These are phyloP conservation scores for Endotricha flammealis DNA, from an alignment of 2,888 invertebrate genomes.

Conservation along the genomic window DNA sequence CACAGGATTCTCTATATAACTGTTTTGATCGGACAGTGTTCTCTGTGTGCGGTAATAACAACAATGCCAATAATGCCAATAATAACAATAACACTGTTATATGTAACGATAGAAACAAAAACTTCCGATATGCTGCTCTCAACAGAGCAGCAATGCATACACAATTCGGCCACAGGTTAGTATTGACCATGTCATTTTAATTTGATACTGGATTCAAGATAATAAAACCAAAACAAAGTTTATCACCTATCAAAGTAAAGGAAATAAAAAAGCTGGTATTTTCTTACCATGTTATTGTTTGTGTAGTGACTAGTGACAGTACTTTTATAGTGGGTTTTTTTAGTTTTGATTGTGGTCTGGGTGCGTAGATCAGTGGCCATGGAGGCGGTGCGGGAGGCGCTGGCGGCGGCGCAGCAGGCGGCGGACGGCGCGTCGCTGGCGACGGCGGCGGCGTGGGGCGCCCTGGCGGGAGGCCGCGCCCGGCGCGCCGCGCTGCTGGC, in stretches of 20 bases:
- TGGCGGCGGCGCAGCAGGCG: constrained; percentile 91
- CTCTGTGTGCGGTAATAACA: constrained; percentile 43
- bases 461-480: constrained; percentile 80
- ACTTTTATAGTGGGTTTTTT: too few relatives aligned
- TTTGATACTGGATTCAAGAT: too few relatives aligned
- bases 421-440: constrained; percentile 92
- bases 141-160: constrained; percentile 93
- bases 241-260: too few relatives aligned
- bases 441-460: constrained; percentile 90
- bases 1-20: constrained; percentile 87
- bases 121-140: constrained; percentile 92
- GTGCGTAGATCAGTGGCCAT: too few relatives aligned
- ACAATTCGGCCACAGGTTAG: constrained; percentile 88
- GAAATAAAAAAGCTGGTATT: too few relatives aligned
- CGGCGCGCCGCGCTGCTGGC: constrained; percentile 74
- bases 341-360: too few relatives aligned
- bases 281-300: too few relatives aligned
- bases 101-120: constrained; percentile 77
- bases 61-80: too few relatives aligned
- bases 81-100: constrained; percentile 53
- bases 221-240: too few relatives aligned
- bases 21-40: constrained; percentile 85
- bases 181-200: too few relatives aligned
- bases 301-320: too few relatives aligned
- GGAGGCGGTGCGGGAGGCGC: constrained; percentile 90